Evolutionary conservation across 1,140 invertebrate genomes (phyloP).

Genomic region (Panagrolaimus sp.): DNA sequence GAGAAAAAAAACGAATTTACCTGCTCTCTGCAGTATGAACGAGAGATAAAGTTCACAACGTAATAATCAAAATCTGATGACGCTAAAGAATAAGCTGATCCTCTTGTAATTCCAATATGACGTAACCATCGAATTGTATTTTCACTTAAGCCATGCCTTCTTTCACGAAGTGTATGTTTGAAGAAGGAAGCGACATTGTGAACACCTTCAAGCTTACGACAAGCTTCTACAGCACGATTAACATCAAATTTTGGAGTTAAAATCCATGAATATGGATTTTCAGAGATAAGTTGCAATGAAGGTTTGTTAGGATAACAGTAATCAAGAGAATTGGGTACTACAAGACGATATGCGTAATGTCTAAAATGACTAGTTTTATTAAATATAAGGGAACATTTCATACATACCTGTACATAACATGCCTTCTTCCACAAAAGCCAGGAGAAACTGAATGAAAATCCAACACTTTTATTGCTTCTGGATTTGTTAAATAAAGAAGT

Average conservation of each 20-base stretch:
- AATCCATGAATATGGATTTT: constrained; percentile 40
- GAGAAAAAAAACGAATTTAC: constrained; percentile 20
- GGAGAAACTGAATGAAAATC: constrained; percentile 39
- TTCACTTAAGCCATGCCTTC: constrained; percentile 19
- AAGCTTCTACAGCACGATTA: constrained; percentile 24
- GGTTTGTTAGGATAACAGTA: constrained; percentile 19
- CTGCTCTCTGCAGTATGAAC: constrained; percentile 43
- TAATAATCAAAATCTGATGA: constrained; percentile 44
- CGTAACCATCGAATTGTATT: constrained; percentile 27
- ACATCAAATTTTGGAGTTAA: constrained; percentile 36
- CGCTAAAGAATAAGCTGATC: constrained; percentile 33
- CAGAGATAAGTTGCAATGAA: constrained; percentile 28
- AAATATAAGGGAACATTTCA: too few relatives aligned
- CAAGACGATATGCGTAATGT: constrained; percentile 45
- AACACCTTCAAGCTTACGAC: constrained; percentile 26
- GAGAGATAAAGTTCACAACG: constrained; percentile 42
- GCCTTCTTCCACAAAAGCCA: constrained; percentile 36
- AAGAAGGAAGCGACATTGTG: constrained; percentile 48
- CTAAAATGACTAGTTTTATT: constrained; percentile 17
- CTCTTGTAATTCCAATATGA: constrained; percentile 30
- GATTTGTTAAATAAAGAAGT: constrained; percentile 9
- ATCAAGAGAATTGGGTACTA: constrained; percentile 20
- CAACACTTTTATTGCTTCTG: constrained; percentile 23
- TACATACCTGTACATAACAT: constrained; percentile 35
- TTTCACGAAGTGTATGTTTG: constrained; percentile 31